These are phyloP conservation scores for Alethe castanea DNA, from an alignment of 2,113 vertebrate genomes.

Conservation along the genomic window DNA sequence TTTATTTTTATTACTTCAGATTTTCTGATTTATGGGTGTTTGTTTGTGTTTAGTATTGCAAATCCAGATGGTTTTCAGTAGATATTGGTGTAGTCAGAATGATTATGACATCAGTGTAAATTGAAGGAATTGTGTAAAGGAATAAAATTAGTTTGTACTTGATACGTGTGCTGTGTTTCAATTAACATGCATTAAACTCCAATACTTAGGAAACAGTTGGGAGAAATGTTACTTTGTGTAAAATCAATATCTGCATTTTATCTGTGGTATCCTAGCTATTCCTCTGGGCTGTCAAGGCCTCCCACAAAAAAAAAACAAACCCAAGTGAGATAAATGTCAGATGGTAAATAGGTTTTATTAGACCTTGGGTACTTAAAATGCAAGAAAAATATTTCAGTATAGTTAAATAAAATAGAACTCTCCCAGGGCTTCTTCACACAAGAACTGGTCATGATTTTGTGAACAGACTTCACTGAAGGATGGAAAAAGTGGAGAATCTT, in stretches of 20 bases:
- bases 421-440: not conserved
- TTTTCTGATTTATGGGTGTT: not conserved
- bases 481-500: not conserved
- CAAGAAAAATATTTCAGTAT: not conserved
- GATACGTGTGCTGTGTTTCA: not conserved
- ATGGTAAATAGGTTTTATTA: not conserved
- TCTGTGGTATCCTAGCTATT: not conserved
- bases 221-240: not conserved
- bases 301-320: not conserved
- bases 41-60: not conserved
- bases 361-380: not conserved
- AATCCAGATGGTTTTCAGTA: not conserved
- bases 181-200: not conserved
- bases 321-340: not conserved
- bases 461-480: not conserved
- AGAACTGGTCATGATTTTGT: fast-evolving
- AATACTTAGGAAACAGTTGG: not conserved
- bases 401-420: not conserved
- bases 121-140: not conserved
- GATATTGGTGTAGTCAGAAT: not conserved
- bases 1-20: not conserved
- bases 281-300: not conserved
- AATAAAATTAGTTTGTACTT: not conserved
- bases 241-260: not conserved
- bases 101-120: not conserved